A percentile compares a stretch with the other conserved stretches of the same genome.
Conservation (phyloP, 2,888 invertebrate genomes). For the Clanis bilineata region DNA sequence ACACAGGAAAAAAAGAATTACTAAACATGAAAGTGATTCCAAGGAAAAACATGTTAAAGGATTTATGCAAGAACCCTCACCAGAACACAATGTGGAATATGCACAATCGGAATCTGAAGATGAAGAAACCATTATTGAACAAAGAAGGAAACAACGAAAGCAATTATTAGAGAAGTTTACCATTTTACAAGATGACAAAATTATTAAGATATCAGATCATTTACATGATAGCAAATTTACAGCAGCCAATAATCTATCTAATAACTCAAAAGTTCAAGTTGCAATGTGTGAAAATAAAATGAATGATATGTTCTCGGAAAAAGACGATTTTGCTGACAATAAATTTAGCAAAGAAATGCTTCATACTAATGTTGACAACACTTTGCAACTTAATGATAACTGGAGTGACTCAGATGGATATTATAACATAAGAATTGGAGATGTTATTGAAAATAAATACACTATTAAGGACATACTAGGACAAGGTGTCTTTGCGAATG, state of each 20-base stretch:
- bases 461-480: conserved; percentile 97
- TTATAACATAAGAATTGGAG: conserved; percentile 96
- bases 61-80: conserved; percentile 41
- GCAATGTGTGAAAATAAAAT: conserved; percentile 59
- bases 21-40: conserved; percentile 26
- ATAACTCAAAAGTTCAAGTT: conserved; percentile 18
- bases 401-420: conserved; percentile 99
- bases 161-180: conserved; percentile 86
- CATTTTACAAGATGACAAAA: conserved; percentile 29
- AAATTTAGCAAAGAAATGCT: conserved; percentile 60
- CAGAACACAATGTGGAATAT: conserved; percentile 84
- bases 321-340: conserved; percentile 90
- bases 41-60: conserved; percentile 25
- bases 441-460: conserved; percentile 91
- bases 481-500: conserved; percentile 99
- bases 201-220: conserved; percentile 28
- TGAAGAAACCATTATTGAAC: conserved; percentile 95
- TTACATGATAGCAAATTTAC: conserved; percentile 21
- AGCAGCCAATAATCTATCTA: conserved; percentile 24
- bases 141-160: conserved; percentile 92
- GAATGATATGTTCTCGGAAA: conserved; percentile 96
- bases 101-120: conserved; percentile 87
- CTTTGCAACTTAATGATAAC: conserved; percentile 96
- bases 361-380: conserved; percentile 76
- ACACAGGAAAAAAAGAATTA: conserved; percentile 27